Percentiles rank a stretch among this genome's conserved stretches.
Evolutionary conservation across 2,113 vertebrate species (phyloP).

Genomic region (Aegypius monachus): DNA sequence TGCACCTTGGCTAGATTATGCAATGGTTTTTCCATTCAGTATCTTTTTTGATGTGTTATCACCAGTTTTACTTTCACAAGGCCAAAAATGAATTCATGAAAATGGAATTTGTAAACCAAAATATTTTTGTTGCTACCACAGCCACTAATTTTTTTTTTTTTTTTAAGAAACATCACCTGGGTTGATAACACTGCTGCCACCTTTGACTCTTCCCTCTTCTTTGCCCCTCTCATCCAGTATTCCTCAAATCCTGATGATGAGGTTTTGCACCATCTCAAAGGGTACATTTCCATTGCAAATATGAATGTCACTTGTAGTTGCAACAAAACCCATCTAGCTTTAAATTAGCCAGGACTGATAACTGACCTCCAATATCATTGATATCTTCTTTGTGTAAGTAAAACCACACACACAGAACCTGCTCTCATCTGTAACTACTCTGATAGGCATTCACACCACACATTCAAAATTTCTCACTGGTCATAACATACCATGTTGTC

Average conservation of each 20-base stretch:
- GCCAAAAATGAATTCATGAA: neutral
- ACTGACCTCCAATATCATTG: neutral
- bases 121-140: neutral
- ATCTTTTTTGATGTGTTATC: neutral
- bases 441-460: neutral
- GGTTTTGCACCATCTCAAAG: neutral
- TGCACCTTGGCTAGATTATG: neutral
- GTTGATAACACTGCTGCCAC: neutral
- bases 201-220: neutral
- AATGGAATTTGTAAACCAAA: neutral
- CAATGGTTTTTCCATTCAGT: fast-evolving
- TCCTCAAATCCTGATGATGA: neutral
- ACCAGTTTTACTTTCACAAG: neutral
- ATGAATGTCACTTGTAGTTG: neutral
- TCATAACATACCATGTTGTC: neutral
- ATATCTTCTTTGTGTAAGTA: neutral
- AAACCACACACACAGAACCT: neutral
- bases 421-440: neutral
- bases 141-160: neutral
- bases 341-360: neutral
- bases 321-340: neutral
- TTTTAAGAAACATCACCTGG: neutral
- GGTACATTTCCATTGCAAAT: neutral
- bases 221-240: neutral
- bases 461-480: neutral